Evolutionary conservation across 2,797 vertebrate genomes (phyloP).

Genomic region (Cottoperca gobio): DNA sequence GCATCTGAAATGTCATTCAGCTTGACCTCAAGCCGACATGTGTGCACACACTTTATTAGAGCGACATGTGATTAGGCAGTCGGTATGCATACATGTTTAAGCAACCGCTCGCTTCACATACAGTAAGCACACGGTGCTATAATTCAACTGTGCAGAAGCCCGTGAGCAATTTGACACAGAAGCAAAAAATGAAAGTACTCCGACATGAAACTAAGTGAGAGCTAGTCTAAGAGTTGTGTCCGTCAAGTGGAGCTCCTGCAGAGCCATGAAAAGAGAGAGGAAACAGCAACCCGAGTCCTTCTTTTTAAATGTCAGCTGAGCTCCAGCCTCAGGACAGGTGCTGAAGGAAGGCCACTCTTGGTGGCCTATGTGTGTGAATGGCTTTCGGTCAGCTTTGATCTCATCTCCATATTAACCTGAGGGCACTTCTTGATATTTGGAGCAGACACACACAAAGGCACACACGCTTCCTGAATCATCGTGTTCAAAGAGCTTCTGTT

Average conservation of each 20-base stretch:
- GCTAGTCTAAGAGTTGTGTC: conserved; percentile 36
- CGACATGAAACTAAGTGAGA: conserved; percentile 53
- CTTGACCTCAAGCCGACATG: conserved; percentile 27
- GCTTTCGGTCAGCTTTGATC: conserved; percentile 70
- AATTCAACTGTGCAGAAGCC: neutral
- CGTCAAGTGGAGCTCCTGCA: conserved; percentile 58
- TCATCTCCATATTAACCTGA: conserved; percentile 66
- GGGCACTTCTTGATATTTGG: conserved; percentile 69
- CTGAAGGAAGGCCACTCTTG: conserved; percentile 42
- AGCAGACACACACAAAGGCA: conserved; percentile 36
- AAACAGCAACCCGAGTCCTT: conserved; percentile 35
- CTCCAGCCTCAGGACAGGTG: conserved; percentile 56
- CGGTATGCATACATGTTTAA: neutral
- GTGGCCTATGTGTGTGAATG: conserved; percentile 57
- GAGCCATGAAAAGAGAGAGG: conserved; percentile 32
- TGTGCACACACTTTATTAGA: neutral
- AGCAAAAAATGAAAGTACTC: conserved; percentile 27
- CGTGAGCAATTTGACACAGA: conserved; percentile 12
- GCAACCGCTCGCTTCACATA: conserved; percentile 1
- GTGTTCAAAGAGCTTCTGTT: conserved; percentile 45
- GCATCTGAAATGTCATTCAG: conserved; percentile 29
- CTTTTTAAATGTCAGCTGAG: conserved; percentile 74
- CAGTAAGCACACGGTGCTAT: neutral
- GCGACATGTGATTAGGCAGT: neutral
- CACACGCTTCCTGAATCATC: conserved; percentile 1